Conservation (phyloP, 2,888 invertebrate genomes). For the Drosophila dives region DNA sequence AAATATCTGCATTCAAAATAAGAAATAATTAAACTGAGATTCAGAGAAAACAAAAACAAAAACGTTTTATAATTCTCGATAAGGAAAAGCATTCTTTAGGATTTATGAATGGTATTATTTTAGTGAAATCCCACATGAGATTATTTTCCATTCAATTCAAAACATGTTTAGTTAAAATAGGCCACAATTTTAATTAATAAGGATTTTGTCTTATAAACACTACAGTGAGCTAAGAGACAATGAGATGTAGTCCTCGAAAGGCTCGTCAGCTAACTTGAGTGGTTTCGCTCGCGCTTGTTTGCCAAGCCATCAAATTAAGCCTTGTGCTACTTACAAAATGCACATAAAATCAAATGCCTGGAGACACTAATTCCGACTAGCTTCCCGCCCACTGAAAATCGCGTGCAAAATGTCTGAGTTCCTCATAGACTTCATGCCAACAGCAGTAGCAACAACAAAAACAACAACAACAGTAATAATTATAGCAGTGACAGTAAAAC, state of each 20-base stretch:
- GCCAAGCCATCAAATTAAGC: constrained; percentile 49
- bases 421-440: constrained; percentile 36
- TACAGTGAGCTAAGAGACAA: neutral
- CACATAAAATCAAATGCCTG: constrained; percentile 50
- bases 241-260: neutral
- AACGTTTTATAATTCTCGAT: neutral
- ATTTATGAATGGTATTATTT: neutral
- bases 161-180: neutral
- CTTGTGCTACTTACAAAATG: constrained; percentile 43
- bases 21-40: neutral
- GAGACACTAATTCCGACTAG: neutral
- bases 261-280: constrained; percentile 21
- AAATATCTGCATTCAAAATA: neutral
- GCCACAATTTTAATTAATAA: neutral
- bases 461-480: constrained; percentile 31
- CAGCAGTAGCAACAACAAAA: constrained; percentile 9
- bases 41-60: neutral
- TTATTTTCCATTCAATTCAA: neutral
- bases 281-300: constrained; percentile 29
- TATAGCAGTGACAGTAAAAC: constrained; percentile 64
- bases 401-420: constrained; percentile 53
- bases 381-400: constrained; percentile 18
- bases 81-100: neutral
- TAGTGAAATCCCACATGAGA: neutral
- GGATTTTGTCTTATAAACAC: neutral